Evolutionary conservation across 2,797 vertebrate genomes (phyloP).

Genomic region (Siniperca obscura): DNA sequence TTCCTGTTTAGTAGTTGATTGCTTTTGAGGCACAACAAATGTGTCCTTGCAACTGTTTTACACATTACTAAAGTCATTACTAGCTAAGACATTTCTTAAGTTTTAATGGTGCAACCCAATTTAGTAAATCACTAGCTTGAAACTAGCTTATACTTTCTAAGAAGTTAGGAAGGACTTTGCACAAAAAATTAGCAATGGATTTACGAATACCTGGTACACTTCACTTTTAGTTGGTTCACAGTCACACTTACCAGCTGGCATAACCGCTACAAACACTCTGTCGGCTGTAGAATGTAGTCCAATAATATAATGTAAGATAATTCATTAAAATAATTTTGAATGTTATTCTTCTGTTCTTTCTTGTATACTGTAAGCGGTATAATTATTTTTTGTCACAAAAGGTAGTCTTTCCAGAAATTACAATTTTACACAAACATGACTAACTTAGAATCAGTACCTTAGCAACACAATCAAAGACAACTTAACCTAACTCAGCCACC

Average conservation of each 20-base stretch:
- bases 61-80: not conserved
- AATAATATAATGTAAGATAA: not conserved
- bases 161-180: not conserved
- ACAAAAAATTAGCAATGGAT: not conserved
- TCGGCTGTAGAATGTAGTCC: not conserved
- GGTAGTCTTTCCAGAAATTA: slow-evolving; percentile 4
- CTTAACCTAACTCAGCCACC: slow-evolving; percentile 62
- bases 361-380: not conserved
- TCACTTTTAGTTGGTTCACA: not conserved
- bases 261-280: not conserved
- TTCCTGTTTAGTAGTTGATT: not conserved
- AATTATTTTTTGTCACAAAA: not conserved
- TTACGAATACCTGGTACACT: not conserved
- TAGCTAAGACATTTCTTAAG: not conserved
- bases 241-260: not conserved
- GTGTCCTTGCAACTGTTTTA: not conserved
- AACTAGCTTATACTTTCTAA: slow-evolving; percentile 1
- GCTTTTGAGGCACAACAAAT: not conserved
- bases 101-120: not conserved
- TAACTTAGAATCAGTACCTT: slow-evolving; percentile 26
- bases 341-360: not conserved
- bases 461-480: slow-evolving; percentile 70
- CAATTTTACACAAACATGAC: not conserved
- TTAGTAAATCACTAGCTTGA: slow-evolving; percentile 1
- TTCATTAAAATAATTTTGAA: not conserved